phyloP scores from a whole-genome alignment of 2,113 vertebrate species.

The Telmatochromis brachygnathus region DNA sequence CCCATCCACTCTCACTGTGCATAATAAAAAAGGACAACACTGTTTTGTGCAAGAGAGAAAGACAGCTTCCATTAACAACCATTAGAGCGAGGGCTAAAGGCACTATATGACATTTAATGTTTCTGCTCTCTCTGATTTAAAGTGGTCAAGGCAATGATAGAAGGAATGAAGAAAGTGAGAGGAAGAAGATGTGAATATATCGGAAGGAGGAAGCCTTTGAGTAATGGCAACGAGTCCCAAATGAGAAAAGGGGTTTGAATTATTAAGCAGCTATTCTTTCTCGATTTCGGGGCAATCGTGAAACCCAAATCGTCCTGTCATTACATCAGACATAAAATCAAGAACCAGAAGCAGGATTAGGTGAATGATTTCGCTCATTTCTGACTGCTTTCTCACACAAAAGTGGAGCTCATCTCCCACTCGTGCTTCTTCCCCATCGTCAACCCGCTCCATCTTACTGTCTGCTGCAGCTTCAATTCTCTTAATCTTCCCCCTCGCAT shows the following conservation, averaged over 20 bases:
- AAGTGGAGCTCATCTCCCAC: not conserved
- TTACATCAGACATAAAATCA: not conserved
- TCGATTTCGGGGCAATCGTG: not conserved
- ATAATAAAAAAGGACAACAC: not conserved
- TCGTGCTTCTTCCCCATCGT: not conserved
- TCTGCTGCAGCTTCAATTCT: not conserved
- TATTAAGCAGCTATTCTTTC: slow-evolving; percentile 27
- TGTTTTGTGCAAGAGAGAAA: not conserved
- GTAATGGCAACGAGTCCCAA: not conserved
- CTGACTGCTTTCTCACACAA: not conserved
- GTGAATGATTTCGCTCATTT: not conserved
- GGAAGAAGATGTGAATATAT: not conserved
- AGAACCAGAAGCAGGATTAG: not conserved
- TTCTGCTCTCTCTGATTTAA: not conserved
- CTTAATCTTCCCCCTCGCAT: not conserved
- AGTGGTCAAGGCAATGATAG: not conserved
- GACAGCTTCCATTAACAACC: not conserved
- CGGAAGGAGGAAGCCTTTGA: not conserved
- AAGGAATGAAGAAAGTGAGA: not conserved
- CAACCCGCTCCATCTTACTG: not conserved
- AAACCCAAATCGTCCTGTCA: not conserved
- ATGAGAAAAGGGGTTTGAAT: not conserved
- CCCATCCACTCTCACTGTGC: not conserved
- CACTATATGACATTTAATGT: not conserved
- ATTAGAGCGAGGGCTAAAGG: slow-evolving; percentile 2